A percentile compares a stretch with the other conserved stretches of the same genome.
These are phyloP conservation scores for Podabrus alpinus DNA, from an alignment of 2,888 invertebrate species.

Conservation along the genomic window DNA sequence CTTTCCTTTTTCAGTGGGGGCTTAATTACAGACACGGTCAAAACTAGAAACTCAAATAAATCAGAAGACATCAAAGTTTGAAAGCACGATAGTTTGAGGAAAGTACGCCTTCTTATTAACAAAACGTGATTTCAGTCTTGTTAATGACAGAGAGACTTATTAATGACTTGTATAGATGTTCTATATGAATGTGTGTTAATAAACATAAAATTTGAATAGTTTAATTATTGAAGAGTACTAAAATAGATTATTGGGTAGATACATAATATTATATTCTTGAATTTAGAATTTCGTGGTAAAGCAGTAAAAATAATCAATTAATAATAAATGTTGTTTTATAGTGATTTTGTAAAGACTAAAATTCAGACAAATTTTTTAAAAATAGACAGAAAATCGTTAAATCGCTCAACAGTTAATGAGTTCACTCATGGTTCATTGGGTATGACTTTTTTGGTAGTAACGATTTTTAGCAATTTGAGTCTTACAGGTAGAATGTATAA, in stretches of 20 bases:
- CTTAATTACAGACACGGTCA: too few species aligned
- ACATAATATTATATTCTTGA: background rate
- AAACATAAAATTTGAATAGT: too few species aligned
- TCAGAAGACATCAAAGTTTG: too few species aligned
- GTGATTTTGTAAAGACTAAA: background rate
- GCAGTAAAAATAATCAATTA: background rate
- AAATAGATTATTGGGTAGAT: background rate
- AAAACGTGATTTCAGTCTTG: too few species aligned
- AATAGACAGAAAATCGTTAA: conserved; percentile 3
- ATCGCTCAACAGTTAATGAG: background rate
- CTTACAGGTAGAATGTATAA: background rate
- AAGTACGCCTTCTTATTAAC: too few species aligned
- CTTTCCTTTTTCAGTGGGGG: too few species aligned
- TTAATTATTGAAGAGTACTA: background rate
- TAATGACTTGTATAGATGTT: too few species aligned
- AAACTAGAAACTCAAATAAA: too few species aligned
- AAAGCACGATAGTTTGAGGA: too few species aligned
- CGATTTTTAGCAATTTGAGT: background rate
- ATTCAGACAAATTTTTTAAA: background rate
- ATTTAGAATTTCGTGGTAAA: background rate
- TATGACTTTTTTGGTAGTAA: background rate
- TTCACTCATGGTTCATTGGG: background rate
- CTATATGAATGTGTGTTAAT: too few species aligned
- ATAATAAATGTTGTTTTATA: background rate
- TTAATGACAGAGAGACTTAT: too few species aligned